Base-by-base conservation (phyloP, 2,888 invertebrate genomes). In the Idaea aversata region DNA sequence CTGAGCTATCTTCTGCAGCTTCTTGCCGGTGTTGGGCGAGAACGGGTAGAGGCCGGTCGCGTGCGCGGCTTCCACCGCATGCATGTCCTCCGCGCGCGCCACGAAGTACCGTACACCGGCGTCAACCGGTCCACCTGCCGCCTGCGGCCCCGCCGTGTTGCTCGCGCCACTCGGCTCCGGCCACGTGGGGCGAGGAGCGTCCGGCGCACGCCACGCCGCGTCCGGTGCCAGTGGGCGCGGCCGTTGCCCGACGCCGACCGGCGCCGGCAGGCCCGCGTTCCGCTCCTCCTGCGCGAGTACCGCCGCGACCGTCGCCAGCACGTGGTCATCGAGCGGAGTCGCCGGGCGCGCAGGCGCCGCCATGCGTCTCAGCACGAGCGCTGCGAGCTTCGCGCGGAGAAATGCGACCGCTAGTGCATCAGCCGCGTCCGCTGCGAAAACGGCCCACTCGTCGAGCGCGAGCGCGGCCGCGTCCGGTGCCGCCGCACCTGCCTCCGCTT, bases 121-220 rank as follows among this genome's bases (percentile, higher is more conserved):
- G 87, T 87, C 61, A 4, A 84, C 85, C 0, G 89, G 87, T 0
- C 85, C 86, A 10, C 4, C 72, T 78, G 15, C 82, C 83, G 58
- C 60, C 84, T 71, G 86, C 86, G 83, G 0, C 77, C 80, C 0
- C 80, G 75, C 58, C 88, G 63, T 0, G 69, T 70, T 58, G 79
- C 0, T 83, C 79, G 59, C 84, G 85, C 0, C 84, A 16, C 15
- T 16, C 58, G 15, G 15, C 25, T 94, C 92, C n/a, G 95, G 86
- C 3, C 96, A 95, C 74, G 95, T 94, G 0, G 97, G 97, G 63
- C 96, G 91, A 82, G 96, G 96, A 0, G 97, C 97, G 67, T 97
- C 95, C 0, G 96, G 96, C 5, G 93, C 88, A 0, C 97, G 97
- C 77, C 96, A 95, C 65, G 93, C 94, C 5, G 97, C 85, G 0